Evolutionary conservation across 2,888 invertebrate genomes (phyloP), one percentile per base, ranked within the genome.

Genomic region (Plebejus melissa): DNA sequence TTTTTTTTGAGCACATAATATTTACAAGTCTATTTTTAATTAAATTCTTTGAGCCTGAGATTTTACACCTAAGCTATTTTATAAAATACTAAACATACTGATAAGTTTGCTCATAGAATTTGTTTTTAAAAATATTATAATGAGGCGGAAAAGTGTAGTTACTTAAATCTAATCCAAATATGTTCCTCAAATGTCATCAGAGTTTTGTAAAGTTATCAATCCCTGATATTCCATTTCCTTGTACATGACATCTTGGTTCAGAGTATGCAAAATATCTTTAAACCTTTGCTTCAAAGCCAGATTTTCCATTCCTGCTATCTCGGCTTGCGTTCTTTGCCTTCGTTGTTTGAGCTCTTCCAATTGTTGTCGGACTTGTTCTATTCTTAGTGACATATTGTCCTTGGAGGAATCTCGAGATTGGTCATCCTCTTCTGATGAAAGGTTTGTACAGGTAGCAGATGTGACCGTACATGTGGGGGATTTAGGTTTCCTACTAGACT

Each of bases 241-340:
- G 81, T 96, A 97, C 81, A 96, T 94, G 80, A 97, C 96, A 84
- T 98, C 97, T 82, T 96, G 96, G 79, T 96, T 94, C 13, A 98
- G 89, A 81, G 96, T 96, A 79, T 98, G 97, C 41, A 98, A 90
- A 75, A 96, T 96, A 80, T 97, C 96, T 84, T 97, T 96, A 87
- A 98, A 97, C 75, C 98, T 94, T 87, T 98, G 97, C 74, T 96
- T 93, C 16, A 98, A 88, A 13, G 97, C 97, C 78, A 96, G 93
- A 87, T 98, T 98, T 84, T 98, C 98, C 85, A 98, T 97, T 71
- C 96, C 96, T 36, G 96, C 95, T 78, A 98, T 96, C 88, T 98
- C 97, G 79, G 95, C 94, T 82, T 98, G 97, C 79, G 97, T 98
- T 81, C 97, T 96, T 76, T 96, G 95, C 77, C 97, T 94, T 74